Percentiles rank a stretch among this genome's conserved stretches.
Conservation (phyloP, 2,888 invertebrate species). For the Melolontha melolontha region DNA sequence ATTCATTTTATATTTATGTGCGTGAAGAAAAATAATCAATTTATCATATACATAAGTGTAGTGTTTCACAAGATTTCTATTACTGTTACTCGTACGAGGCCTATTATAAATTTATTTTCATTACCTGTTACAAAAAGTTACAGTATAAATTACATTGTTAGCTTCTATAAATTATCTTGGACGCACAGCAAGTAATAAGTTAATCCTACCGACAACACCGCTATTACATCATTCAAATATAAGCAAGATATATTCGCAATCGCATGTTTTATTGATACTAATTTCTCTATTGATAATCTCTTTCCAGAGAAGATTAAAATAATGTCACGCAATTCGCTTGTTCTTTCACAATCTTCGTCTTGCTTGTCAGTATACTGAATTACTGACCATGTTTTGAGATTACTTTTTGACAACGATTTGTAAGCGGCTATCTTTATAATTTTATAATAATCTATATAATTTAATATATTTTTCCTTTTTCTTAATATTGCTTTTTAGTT, state of each 20-base stretch:
- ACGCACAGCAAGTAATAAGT: neutral
- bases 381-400: too few relatives aligned
- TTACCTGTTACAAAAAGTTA: conserved; percentile 31
- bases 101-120: conserved; percentile 38
- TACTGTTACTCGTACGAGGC: neutral
- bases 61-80: conserved; percentile 22
- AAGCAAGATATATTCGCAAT: conserved; percentile 23
- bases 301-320: too few relatives aligned
- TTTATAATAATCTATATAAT: too few relatives aligned
- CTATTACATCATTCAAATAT: conserved; percentile 13
- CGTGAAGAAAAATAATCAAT: conserved; percentile 37
- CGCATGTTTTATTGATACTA: too few relatives aligned
- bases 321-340: too few relatives aligned
- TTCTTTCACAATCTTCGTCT: too few relatives aligned
- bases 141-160: conserved; percentile 22
- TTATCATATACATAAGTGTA: conserved; percentile 22
- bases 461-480: too few relatives aligned
- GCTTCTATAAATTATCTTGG: conserved; percentile 9
- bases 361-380: too few relatives aligned
- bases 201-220: conserved; percentile 15
- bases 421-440: too few relatives aligned
- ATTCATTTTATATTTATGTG: conserved; percentile 36
- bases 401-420: too few relatives aligned
- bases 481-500: too few relatives aligned
- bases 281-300: too few relatives aligned